phyloP scores from a whole-genome alignment of 2,888 invertebrate species.

The Trachelus stipa region DNA sequence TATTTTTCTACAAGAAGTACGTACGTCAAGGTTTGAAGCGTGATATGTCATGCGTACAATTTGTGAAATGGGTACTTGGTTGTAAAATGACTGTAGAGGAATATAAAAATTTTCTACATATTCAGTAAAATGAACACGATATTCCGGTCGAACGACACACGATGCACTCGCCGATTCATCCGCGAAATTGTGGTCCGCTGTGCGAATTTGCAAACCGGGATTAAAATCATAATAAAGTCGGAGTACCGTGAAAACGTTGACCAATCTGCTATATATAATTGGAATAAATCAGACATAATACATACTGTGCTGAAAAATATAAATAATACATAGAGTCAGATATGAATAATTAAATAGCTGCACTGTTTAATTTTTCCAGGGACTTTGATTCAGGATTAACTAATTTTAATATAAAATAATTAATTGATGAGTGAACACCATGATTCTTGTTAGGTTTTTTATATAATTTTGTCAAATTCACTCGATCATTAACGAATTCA shows the following conservation, averaged over 20 bases:
- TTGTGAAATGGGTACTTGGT: background rate
- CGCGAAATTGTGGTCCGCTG: background rate
- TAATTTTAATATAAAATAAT: background rate
- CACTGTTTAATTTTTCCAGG: background rate
- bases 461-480: background rate
- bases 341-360: background rate
- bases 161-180: background rate
- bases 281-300: background rate
- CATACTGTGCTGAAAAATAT: background rate
- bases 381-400: background rate
- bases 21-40: background rate
- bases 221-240: constrained; percentile 3
- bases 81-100: background rate
- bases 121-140: background rate
- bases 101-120: background rate
- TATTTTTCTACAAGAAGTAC: background rate
- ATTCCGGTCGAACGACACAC: constrained; percentile 2
- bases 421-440: background rate
- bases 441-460: background rate
- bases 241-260: background rate
- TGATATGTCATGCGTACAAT: background rate
- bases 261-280: background rate
- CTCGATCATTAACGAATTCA: too few relatives aligned
- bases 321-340: background rate
- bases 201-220: background rate